Evolutionary conservation across 2,888 invertebrate genomes (phyloP).

Genomic region (Pasiphila rectangulata): DNA sequence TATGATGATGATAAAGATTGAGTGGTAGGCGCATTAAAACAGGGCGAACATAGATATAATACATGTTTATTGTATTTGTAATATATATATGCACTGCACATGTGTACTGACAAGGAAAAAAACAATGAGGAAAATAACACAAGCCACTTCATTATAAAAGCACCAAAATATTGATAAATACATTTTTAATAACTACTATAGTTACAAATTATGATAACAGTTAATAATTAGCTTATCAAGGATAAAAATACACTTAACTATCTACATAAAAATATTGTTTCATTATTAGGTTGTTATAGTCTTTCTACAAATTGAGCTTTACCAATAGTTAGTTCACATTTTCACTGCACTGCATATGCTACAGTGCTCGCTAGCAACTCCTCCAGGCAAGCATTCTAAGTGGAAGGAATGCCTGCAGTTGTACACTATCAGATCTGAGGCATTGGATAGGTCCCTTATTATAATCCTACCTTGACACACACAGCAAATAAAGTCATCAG

Average conservation of each 20-base stretch:
- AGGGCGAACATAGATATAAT: background rate
- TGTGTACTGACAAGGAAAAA: background rate
- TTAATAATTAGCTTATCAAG: background rate
- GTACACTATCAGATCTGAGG: conserved; percentile 88
- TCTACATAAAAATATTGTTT: conserved; percentile 38
- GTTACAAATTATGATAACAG: conserved; percentile 1
- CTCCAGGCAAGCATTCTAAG: conserved; percentile 87
- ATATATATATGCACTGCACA: background rate
- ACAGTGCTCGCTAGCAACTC: conserved; percentile 55
- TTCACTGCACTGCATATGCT: conserved; percentile 69
- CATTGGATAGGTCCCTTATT: conserved; percentile 85
- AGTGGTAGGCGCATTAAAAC: background rate
- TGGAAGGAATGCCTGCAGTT: conserved; percentile 95
- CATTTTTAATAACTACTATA: background rate
- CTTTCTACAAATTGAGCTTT: conserved; percentile 54
- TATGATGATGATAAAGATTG: no score
- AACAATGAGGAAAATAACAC: conserved; percentile 47
- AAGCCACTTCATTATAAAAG: conserved; percentile 64
- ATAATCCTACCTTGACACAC: conserved; percentile 89
- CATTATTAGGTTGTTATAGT: conserved; percentile 45
- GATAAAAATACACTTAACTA: background rate
- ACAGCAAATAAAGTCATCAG: conserved; percentile 89
- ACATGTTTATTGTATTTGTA: background rate
- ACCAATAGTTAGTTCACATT: conserved; percentile 56
- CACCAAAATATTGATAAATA: conserved; percentile 49